A percentile compares a stretch with the other conserved stretches of the same genome.
phyloP scores from a whole-genome alignment of 2,888 invertebrate genomes.

The Cephus runcator region DNA sequence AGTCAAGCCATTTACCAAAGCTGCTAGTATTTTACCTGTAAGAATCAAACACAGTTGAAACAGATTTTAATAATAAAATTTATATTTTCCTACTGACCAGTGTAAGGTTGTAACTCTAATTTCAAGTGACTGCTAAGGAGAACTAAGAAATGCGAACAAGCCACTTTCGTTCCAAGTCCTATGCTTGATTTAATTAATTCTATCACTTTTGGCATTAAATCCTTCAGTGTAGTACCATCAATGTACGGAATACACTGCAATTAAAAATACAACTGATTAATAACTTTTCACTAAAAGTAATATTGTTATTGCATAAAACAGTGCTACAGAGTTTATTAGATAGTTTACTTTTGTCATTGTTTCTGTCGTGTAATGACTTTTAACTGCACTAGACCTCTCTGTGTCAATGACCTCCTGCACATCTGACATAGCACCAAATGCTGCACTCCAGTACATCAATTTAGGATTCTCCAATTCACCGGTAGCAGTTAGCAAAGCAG shows the following conservation, averaged over 20 bases:
- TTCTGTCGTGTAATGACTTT: conserved; percentile 88
- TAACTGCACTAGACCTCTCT: conserved; percentile 82
- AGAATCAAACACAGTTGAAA: conserved; percentile 4
- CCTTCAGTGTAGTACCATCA: conserved; percentile 80
- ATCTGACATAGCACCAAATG: conserved; percentile 74
- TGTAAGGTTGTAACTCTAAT: conserved; percentile 70
- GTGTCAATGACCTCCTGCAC: conserved; percentile 83
- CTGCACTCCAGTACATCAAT: conserved; percentile 82
- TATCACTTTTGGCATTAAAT: conserved; percentile 82
- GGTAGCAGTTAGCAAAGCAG: conserved; percentile 86
- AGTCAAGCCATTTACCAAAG: conserved; percentile 79
- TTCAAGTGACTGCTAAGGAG: conserved; percentile 69
- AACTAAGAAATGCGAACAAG: conserved; percentile 82
- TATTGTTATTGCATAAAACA: neutral
- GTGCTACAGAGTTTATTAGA: neutral
- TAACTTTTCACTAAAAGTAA: neutral
- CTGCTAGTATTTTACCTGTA: conserved; percentile 72
- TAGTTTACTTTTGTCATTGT: conserved; percentile 79
- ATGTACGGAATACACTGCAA: conserved; percentile 76
- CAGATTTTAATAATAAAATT: neutral
- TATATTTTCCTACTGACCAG: conserved; percentile 59
- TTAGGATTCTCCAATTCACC: conserved; percentile 84
- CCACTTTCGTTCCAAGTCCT: conserved; percentile 86
- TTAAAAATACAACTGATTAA: conserved; percentile 18
- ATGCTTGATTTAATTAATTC: conserved; percentile 84